phyloP scores from a whole-genome alignment of 2,113 vertebrate genomes.

The Tragelaphus imberbis region DNA sequence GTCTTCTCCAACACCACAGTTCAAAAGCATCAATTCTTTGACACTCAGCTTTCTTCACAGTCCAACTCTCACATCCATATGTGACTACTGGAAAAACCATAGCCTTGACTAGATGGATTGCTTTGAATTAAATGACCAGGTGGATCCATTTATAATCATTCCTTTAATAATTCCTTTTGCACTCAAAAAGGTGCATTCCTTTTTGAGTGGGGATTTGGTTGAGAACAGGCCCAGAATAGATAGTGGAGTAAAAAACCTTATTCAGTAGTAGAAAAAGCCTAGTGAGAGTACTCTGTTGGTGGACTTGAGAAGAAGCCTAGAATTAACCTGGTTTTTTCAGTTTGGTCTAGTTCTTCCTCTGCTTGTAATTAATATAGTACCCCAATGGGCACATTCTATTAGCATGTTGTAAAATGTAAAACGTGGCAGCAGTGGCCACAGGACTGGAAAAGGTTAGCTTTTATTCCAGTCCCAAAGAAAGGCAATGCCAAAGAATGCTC shows the following conservation, averaged over 20 bases:
- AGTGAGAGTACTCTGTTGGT: not conserved
- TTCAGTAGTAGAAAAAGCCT: not conserved
- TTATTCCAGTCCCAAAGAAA: not conserved
- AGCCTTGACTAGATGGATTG: not conserved
- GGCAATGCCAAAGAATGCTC: not conserved
- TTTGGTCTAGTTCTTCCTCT: not conserved
- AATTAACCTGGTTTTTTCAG: not conserved
- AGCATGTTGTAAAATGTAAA: not conserved
- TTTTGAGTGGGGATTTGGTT: not conserved
- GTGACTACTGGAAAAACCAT: no score
- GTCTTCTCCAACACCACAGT: no score
- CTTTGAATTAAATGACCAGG: not conserved
- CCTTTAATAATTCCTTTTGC: no score
- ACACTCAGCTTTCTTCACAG: no score
- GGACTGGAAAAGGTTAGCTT: not conserved
- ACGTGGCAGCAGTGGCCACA: not conserved
- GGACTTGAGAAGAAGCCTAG: not conserved
- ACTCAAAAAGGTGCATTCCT: not conserved
- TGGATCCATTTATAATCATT: not conserved
- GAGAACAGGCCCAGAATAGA: not conserved
- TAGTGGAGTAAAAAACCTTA: not conserved
- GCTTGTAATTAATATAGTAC: not conserved
- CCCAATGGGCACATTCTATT: not conserved
- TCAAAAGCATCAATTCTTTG: no score
- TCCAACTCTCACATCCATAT: no score